Evolutionary conservation across 2,888 invertebrate species (phyloP), one percentile per base, ranked within the genome.

Genomic region (Graphium colonna): DNA sequence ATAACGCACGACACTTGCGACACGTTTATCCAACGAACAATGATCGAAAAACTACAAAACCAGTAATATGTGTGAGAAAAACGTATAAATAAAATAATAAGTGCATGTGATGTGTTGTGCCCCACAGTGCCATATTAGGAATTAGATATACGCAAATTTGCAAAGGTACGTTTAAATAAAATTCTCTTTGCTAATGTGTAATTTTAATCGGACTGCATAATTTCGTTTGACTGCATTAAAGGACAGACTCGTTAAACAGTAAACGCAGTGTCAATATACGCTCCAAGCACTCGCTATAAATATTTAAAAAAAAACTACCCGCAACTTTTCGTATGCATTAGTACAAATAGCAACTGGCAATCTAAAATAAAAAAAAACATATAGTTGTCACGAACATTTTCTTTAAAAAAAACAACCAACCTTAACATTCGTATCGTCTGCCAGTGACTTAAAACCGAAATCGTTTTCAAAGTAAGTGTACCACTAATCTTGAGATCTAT

Each of bases 61-160:
- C 13, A 48, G 28, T 71, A 63, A 66, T 78, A 9, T 10, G 33
- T 33, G 82, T 82, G 81, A 79, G 71, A 76, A 70, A 72, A 75
- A 72, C 65, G 67, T 77, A 77, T 76, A 77, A 75, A 57, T 39
- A 67, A 61, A 74, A 83, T 83, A 83, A 75, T 75, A 61, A 74
- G 84, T 83, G 85, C 75, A 77, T 87, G 87, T 87, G 84, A 87
- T 87, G 87, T 82, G 77, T 79, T 78, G 88, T 86, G 87, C 77
- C 74, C 69, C 67, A 66, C 68, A 73, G 83, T 86, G 84, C 77
- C 82, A 82, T 82, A 80, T 65, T 75, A 73, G 75, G 79, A 73
- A 68, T 73, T 72, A 71, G 66, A 57, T 76, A 67, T 68, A 71
- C 69, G 67, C 65, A 67, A 72, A 67, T 65, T 62, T 68, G 1